Conservation (phyloP, 2,113 vertebrate species). For the Capreolus pygargus region DNA sequence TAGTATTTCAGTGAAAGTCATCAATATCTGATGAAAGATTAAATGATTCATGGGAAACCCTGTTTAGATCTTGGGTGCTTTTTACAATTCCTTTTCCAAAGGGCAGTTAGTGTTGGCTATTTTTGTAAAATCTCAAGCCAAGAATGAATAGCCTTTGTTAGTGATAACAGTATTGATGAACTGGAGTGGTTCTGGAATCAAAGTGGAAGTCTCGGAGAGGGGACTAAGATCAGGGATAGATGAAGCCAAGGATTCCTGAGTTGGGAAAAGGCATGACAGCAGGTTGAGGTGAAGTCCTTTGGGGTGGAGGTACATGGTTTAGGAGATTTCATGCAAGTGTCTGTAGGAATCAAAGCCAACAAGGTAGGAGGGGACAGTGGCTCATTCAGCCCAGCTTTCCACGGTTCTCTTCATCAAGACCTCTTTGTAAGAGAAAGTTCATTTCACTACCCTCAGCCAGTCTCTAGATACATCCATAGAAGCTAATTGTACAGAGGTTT, state of each 20-base stretch:
- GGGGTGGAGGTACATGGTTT: background rate
- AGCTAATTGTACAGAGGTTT: background rate
- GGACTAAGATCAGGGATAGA: background rate
- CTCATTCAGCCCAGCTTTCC: background rate
- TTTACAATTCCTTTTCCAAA: slow-evolving; percentile 47
- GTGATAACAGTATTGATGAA: background rate
- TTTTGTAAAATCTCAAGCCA: slow-evolving; percentile 39
- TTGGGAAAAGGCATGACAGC: background rate
- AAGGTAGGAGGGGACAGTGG: background rate
- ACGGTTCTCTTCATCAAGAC: background rate
- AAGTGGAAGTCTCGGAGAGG: background rate
- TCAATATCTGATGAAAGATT: background rate
- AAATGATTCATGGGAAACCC: background rate
- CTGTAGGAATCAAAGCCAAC: background rate
- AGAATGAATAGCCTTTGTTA: background rate
- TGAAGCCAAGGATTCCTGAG: background rate
- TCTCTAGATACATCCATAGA: background rate
- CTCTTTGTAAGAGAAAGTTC: background rate
- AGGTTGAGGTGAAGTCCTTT: background rate
- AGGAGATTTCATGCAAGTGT: background rate
- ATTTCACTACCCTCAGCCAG: background rate
- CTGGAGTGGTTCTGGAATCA: background rate
- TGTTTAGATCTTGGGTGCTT: slow-evolving; percentile 40
- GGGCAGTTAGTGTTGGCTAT: slow-evolving; percentile 26
- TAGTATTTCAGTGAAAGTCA: slow-evolving; percentile 16